These are phyloP conservation scores for Balearica regulorum DNA, from an alignment of 2,797 vertebrate genomes.

Conservation along the genomic window DNA sequence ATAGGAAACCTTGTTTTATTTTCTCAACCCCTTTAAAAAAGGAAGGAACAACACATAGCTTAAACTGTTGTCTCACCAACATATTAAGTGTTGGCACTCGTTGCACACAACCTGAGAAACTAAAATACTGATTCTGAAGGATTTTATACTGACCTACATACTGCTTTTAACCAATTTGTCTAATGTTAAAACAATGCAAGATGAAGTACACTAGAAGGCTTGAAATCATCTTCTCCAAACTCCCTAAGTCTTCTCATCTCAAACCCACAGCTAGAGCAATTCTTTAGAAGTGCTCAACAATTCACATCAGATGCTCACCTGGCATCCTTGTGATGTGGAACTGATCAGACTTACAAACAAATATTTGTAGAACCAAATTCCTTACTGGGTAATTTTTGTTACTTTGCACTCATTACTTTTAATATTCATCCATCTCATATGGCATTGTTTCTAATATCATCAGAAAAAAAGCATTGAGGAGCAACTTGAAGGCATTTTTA, in stretches of 20 bases:
- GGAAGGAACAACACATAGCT: neutral
- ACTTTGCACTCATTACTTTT: neutral
- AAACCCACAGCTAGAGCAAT: neutral
- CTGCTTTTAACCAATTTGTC: neutral
- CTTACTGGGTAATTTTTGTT: neutral
- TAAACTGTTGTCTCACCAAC: neutral
- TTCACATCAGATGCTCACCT: neutral
- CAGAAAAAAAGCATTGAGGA: neutral
- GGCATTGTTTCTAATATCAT: neutral
- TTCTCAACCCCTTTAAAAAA: neutral
- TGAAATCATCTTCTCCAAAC: neutral
- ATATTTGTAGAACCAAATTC: neutral
- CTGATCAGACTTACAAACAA: neutral
- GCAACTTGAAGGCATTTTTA: neutral
- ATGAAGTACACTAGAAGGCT: neutral
- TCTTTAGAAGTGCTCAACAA: neutral
- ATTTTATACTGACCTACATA: neutral
- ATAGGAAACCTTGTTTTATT: neutral
- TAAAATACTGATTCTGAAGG: neutral
- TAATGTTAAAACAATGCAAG: neutral
- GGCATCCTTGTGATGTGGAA: rapidly evolving
- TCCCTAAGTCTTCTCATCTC: neutral
- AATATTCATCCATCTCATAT: neutral
- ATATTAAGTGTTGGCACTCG: rapidly evolving
- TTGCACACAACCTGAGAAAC: neutral